These are phyloP conservation scores for Cephus nigrinus DNA, from an alignment of 2,888 invertebrate genomes.

Conservation along the genomic window DNA sequence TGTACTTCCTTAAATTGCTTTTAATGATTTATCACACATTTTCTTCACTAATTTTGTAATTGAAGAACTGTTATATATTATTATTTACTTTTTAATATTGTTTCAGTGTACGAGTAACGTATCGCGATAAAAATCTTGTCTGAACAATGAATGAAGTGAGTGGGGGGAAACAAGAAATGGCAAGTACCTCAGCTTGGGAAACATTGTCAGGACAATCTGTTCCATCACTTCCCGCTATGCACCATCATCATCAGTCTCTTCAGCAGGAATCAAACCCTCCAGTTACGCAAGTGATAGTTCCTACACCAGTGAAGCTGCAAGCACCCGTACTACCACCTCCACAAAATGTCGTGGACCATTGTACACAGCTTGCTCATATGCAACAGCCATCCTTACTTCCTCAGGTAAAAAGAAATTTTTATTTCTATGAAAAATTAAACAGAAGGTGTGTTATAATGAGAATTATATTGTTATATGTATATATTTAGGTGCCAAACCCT, in stretches of 20 bases:
- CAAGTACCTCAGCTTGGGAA: slow-evolving; percentile 66
- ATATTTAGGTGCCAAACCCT: neutral
- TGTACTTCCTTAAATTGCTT: neutral
- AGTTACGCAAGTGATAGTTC: slow-evolving; percentile 63
- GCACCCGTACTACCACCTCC: slow-evolving; percentile 53
- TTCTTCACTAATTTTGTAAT: neutral
- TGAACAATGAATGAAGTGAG: slow-evolving; percentile 65
- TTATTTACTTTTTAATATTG: neutral
- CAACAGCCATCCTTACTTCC: slow-evolving; percentile 57
- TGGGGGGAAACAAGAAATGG: slow-evolving; percentile 63
- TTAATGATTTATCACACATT: neutral
- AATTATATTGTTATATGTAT: too few species aligned
- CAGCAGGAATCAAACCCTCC: slow-evolving; percentile 53
- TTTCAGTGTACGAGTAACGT: slow-evolving; percentile 7
- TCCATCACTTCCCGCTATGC: slow-evolving; percentile 45
- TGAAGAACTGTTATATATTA: slow-evolving; percentile 1
- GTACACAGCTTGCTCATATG: slow-evolving; percentile 55
- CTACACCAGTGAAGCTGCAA: slow-evolving; percentile 66
- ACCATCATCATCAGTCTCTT: slow-evolving; percentile 54
- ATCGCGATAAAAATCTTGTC: neutral
- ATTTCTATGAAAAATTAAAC: too few species aligned
- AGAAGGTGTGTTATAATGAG: too few species aligned
- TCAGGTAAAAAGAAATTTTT: slow-evolving; percentile 41
- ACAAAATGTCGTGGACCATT: slow-evolving; percentile 55
- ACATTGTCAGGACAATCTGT: slow-evolving; percentile 54